These are phyloP conservation scores for Anoplopoma fimbria DNA, from an alignment of 2,113 vertebrate species.

Conservation along the genomic window DNA sequence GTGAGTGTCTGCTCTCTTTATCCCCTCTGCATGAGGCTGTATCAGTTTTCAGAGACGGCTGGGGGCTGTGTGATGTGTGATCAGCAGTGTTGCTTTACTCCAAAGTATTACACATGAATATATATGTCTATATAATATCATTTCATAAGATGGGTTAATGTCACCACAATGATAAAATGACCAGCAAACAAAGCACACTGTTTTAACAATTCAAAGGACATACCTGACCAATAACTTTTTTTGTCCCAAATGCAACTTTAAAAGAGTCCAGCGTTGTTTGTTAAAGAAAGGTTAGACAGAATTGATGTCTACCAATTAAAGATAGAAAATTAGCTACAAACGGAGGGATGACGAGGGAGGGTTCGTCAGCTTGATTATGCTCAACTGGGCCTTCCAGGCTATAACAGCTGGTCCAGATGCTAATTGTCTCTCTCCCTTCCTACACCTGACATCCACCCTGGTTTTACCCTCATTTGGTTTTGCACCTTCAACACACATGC, in stretches of 20 bases:
- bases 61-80: conserved; percentile 17
- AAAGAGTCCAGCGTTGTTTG: neutral
- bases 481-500: too few species aligned
- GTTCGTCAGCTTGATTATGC: too few species aligned
- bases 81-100: conserved; percentile 40
- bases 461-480: too few species aligned
- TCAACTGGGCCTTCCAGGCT: too few species aligned
- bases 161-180: neutral
- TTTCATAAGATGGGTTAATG: neutral
- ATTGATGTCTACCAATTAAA: neutral
- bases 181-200: neutral
- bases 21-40: conserved; percentile 40
- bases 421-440: too few species aligned
- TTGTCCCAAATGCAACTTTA: neutral
- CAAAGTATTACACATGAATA: conserved; percentile 30
- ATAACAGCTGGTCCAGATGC: too few species aligned
- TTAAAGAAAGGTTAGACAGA: neutral
- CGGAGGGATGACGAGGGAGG: neutral
- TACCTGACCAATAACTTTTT: neutral
- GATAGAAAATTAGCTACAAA: neutral
- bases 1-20: conserved; percentile 47
- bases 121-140: neutral
- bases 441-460: too few species aligned
- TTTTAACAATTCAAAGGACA: neutral
- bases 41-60: conserved; percentile 64